Base-by-base conservation (phyloP, 1,140 invertebrate species). In the Eubasilissa regina region DNA sequence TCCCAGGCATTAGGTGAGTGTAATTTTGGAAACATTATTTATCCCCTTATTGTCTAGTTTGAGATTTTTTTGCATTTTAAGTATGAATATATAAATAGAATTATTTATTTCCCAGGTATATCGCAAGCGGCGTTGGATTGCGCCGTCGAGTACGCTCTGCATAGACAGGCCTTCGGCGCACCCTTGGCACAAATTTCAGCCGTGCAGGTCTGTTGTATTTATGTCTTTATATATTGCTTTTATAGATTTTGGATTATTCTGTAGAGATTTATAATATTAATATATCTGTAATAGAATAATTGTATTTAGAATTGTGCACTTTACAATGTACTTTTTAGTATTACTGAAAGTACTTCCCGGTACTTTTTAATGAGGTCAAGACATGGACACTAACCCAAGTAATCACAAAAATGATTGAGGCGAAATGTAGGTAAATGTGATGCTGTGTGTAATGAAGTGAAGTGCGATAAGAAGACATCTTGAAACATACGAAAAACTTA, bases 91-190 rank as follows among this genome's bases (percentile, higher is more conserved):
- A 3, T 68, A 6, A 43, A 25, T 43, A 19, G 19, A 51, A 13
- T 11, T 81, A 53, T 64, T 8, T 75, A 55, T 68, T 25, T 80
- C 80, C 7, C 81, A 89, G 95, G 95, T 58, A 96, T 96, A 80
- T 94, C 92, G 4, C 93, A 97, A 88, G 95, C 96, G 4, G 93
- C 96, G 1, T 86, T 98, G 7, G 96, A 98, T 83, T 94, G 94
- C 86, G 96, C 96, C 0, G 90, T 97, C 11, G 92, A 94, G 58
- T 98, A 98, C 88, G 93, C 96, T 0, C 86, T 91, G 9, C 93
- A 96, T 84, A 91, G 97, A 83, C 89, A 90, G 78, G 94, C 96
- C 0, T 98, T 97, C 87, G 95, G 95, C 1, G 89, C 91, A 78
- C 91, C 94, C 6, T 94, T 98, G 60, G 87, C 93, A 3, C 93